phyloP scores from a whole-genome alignment of 1,140 invertebrate genomes.

The Tigriopus japonicus region DNA sequence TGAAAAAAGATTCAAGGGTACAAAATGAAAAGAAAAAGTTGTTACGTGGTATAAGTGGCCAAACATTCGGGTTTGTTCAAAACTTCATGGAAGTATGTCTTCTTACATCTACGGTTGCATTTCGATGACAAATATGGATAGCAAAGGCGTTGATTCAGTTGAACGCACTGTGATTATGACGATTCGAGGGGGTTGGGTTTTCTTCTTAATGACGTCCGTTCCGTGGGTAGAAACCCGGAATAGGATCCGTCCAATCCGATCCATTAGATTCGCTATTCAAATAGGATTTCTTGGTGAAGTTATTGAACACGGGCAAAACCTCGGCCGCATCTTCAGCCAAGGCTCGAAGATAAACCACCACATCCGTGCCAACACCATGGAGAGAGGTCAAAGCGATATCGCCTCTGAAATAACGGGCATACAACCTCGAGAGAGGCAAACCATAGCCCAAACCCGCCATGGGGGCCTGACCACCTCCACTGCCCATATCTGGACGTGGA shows the following conservation, averaged over 20 bases:
- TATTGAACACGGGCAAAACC: slow-evolving; percentile 85
- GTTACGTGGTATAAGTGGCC: too few species aligned
- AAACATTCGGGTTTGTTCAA: too few species aligned
- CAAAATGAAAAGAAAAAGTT: too few species aligned
- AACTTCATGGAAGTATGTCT: too few species aligned
- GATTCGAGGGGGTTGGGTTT: too few species aligned
- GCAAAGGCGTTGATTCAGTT: too few species aligned
- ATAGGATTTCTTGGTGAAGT: slow-evolving; percentile 78
- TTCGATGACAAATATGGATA: too few species aligned
- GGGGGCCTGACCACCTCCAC: not conserved
- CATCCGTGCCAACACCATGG: slow-evolving; percentile 91
- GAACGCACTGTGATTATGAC: too few species aligned
- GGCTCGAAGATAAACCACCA: slow-evolving; percentile 74
- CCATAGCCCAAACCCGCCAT: slow-evolving; percentile 53
- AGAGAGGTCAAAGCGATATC: slow-evolving; percentile 77
- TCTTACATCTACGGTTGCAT: too few species aligned
- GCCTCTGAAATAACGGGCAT: slow-evolving; percentile 93
- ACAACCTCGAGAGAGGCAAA: slow-evolving; percentile 81
- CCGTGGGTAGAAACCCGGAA: not conserved
- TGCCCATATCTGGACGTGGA: slow-evolving; percentile 35
- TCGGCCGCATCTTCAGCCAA: slow-evolving; percentile 87
- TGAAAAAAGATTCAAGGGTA: too few species aligned
- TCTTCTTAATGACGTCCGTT: too few species aligned
- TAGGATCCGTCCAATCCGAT: slow-evolving; percentile 46
- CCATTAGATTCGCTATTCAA: slow-evolving; percentile 30